Evolutionary conservation across 2,113 vertebrate species (phyloP).

Genomic region (Addax nasomaculatus): DNA sequence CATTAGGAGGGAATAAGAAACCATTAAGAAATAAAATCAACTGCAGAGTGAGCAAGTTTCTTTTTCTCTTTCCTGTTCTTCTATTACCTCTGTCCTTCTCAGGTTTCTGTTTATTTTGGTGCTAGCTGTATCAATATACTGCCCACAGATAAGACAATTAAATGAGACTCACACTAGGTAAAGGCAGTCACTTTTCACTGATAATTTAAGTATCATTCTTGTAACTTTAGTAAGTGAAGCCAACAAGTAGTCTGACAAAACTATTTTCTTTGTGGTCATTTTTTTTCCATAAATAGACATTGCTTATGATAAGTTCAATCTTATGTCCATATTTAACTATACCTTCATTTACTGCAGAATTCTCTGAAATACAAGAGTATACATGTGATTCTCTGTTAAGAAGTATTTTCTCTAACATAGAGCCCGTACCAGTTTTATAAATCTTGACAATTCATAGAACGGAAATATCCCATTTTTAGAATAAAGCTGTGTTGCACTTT

Average conservation of each 20-base stretch:
- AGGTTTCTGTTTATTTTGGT: constrained; percentile 70
- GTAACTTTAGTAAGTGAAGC: background rate
- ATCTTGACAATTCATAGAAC: background rate
- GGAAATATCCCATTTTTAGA: background rate
- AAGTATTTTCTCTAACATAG: background rate
- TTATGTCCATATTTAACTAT: background rate
- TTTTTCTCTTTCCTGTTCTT: constrained; percentile 77
- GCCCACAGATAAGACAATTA: constrained; percentile 57
- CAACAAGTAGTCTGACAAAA: background rate
- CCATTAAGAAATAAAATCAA: constrained; percentile 78
- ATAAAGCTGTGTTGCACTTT: background rate
- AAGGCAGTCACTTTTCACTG: constrained; percentile 21
- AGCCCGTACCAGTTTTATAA: background rate
- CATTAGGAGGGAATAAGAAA: constrained; percentile 78
- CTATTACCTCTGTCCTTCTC: constrained; percentile 76
- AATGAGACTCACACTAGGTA: constrained; percentile 47
- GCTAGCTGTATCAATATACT: constrained; percentile 41
- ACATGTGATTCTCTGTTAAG: background rate
- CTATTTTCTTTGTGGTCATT: background rate
- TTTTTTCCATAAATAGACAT: background rate
- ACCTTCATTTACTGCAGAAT: constrained; percentile 3
- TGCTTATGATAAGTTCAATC: background rate
- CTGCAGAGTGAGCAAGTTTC: constrained; percentile 74
- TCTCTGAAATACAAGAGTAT: background rate
- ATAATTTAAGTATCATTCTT: constrained; percentile 50